Conservation (phyloP, 1,140 invertebrate species). For the Vanessa tameamea region DNA sequence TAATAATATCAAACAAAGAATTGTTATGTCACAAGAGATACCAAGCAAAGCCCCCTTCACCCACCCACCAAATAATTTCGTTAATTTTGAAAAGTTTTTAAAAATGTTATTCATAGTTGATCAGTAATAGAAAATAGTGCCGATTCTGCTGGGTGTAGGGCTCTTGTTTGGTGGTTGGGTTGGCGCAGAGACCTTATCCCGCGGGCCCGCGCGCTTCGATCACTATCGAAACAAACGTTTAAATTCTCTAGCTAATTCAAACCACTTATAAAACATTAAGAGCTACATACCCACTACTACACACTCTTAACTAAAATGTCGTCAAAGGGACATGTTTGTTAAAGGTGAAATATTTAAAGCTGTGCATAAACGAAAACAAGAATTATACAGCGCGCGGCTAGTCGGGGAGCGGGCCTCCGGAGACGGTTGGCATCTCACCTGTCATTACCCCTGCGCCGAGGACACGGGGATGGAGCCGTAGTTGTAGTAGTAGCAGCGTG, state of each 20-base stretch:
- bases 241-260: constrained; percentile 39
- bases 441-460: constrained; percentile 92
- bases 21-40: constrained; percentile 69
- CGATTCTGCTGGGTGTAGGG: constrained; percentile 76
- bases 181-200: constrained; percentile 75
- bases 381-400: constrained; percentile 63
- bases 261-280: constrained; percentile 32
- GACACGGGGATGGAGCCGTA: constrained; percentile 93
- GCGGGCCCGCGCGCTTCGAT: constrained; percentile 65
- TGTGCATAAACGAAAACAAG: constrained; percentile 39
- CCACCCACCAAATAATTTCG: constrained; percentile 79
- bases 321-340: constrained; percentile 51
- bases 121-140: constrained; percentile 36
- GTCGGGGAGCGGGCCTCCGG: constrained; percentile 73
- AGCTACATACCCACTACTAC: constrained; percentile 31
- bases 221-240: constrained; percentile 16
- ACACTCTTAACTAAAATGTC: constrained; percentile 43
- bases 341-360: constrained; percentile 40
- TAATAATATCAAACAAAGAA: constrained; percentile 23
- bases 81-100: constrained; percentile 52
- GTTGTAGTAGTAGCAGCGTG: constrained; percentile 94
- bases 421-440: constrained; percentile 81
- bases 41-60: constrained; percentile 82
- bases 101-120: neutral
- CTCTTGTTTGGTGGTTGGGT: constrained; percentile 81